These are phyloP conservation scores for Parazoanthus darwini DNA, from an alignment of 92 coral and sea anemone species.

Conservation along the genomic window DNA sequence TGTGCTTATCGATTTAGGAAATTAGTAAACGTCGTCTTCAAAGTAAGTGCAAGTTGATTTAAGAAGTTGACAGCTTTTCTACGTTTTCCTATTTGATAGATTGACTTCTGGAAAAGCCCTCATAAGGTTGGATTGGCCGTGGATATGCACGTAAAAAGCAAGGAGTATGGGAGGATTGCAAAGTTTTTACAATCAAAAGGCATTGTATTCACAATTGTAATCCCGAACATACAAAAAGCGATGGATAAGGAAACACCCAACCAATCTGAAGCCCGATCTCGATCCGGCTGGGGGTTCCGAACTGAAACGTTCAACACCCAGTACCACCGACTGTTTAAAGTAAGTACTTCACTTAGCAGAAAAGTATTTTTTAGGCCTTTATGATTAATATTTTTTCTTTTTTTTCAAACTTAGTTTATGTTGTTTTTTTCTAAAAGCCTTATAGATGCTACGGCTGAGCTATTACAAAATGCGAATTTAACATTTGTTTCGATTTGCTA, in stretches of 20 bases:
- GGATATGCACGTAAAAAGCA: constrained; percentile 63
- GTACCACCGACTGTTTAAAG: constrained; percentile 61
- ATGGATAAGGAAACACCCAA: neutral
- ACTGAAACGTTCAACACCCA: constrained; percentile 57
- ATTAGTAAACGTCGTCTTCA: too few relatives aligned
- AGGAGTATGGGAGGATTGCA: constrained; percentile 48
- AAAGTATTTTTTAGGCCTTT: neutral
- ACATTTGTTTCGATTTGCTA: too few relatives aligned
- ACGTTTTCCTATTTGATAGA: constrained; percentile 28
- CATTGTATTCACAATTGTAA: constrained; percentile 54
- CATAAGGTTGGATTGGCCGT: constrained; percentile 59
- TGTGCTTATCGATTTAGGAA: too few relatives aligned
- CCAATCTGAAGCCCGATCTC: neutral
- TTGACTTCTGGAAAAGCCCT: constrained; percentile 78
- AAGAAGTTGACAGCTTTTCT: neutral
- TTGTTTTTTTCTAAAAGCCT: too few relatives aligned
- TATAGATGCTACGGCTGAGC: too few relatives aligned
- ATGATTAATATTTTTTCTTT: too few relatives aligned
- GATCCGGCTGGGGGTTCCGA: constrained; percentile 20
- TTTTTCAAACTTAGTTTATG: too few relatives aligned
- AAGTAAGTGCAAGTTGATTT: neutral
- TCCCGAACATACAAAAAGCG: neutral
- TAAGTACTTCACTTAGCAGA: constrained; percentile 2
- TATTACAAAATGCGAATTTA: too few relatives aligned
- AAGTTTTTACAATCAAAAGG: constrained; percentile 46